phyloP scores from a whole-genome alignment of 2,888 invertebrate species.

The Tricholauxania praeusta region DNA sequence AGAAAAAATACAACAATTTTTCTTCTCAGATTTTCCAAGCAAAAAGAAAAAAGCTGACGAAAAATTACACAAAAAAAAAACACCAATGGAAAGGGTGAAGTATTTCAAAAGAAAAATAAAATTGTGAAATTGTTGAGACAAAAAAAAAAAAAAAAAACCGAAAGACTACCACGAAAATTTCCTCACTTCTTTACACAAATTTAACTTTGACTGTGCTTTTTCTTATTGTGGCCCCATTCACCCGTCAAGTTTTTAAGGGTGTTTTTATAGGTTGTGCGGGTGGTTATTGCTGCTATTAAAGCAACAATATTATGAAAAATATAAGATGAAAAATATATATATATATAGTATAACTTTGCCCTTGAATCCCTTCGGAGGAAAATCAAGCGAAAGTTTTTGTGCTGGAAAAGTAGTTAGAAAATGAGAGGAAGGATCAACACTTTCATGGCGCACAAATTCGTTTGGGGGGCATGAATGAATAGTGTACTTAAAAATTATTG shows the following conservation, averaged over 20 bases:
- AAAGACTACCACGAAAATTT: no score
- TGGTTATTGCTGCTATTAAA: background rate
- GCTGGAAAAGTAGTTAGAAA: background rate
- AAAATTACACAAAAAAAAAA: background rate
- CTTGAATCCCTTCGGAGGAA: background rate
- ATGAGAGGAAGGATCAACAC: background rate
- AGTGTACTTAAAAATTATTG: no score
- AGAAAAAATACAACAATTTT: slow-evolving; percentile 8
- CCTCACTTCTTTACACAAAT: no score
- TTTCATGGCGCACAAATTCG: background rate
- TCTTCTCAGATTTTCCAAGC: background rate
- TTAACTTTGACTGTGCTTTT: no score
- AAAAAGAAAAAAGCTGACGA: background rate
- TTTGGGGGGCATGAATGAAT: background rate
- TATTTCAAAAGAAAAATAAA: no score
- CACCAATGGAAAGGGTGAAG: background rate
- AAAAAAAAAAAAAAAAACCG: no score
- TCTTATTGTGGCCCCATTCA: no score
- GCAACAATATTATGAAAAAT: no score
- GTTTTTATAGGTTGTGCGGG: slow-evolving; percentile 1
- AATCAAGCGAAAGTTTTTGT: slow-evolving; percentile 11
- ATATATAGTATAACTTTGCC: background rate
- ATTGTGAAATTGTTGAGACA: no score
- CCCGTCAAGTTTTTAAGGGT: background rate
- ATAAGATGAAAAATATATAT: background rate